Percentiles rank a stretch among this genome's conserved stretches.
Conservation (phyloP, 1,140 invertebrate genomes). For the Aphelenchoides besseyi region DNA sequence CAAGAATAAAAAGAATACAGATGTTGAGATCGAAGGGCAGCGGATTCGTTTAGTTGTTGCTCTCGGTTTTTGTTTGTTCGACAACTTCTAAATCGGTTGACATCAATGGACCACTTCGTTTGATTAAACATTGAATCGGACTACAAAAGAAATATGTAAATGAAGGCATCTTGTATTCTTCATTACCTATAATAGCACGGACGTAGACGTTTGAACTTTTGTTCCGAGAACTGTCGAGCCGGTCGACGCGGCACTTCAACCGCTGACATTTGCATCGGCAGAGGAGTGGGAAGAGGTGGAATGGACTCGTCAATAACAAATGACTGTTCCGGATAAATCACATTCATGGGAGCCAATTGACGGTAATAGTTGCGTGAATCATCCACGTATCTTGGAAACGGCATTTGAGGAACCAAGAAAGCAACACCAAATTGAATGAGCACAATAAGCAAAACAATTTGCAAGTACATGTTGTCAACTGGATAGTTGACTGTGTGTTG, state of each 20-base stretch:
- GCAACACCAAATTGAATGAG: not conserved
- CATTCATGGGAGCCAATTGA: not conserved
- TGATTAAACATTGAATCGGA: constrained; percentile 8
- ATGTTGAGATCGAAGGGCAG: not conserved
- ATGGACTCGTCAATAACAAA: constrained; percentile 13
- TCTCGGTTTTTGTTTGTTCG: not conserved
- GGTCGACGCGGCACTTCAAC: constrained; percentile 8
- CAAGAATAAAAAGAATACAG: not conserved
- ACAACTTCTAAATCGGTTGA: not conserved
- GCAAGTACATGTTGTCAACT: not conserved
- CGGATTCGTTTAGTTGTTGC: not conserved
- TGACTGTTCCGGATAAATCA: not conserved
- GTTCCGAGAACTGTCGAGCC: not conserved
- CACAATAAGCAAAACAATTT: not conserved
- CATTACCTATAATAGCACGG: constrained; percentile 7
- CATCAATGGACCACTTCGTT: not conserved
- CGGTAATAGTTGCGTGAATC: not conserved
- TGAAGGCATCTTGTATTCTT: no score
- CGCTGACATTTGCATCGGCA: not conserved
- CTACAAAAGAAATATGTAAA: not conserved
- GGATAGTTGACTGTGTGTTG: not conserved
- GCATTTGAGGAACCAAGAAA: not conserved
- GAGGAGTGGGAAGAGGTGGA: not conserved
- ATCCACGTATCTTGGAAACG: constrained; percentile 15
- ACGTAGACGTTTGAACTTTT: constrained; percentile 7